Conservation (phyloP, 2,797 vertebrate genomes). For the Ibycter americanus region DNA sequence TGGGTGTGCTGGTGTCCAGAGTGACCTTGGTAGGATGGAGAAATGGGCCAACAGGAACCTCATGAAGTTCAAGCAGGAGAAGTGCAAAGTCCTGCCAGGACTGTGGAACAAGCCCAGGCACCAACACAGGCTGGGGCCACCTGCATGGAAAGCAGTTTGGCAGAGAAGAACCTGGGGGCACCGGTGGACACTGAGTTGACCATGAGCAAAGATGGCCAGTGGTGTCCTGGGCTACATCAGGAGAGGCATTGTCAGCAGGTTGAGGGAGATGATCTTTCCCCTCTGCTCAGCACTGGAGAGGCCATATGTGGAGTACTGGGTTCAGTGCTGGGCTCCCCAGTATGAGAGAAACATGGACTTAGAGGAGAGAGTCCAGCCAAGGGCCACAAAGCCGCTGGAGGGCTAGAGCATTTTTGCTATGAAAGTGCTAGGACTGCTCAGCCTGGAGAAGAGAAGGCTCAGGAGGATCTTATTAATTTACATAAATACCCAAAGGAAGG, state of each 20-base stretch:
- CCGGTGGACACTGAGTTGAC: not conserved
- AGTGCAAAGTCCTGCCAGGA: not conserved
- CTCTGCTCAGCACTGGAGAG: not conserved
- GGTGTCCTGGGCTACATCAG: not conserved
- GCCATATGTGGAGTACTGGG: no score
- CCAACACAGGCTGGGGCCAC: not conserved
- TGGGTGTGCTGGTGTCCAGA: not conserved
- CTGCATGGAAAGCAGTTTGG: rapidly evolving
- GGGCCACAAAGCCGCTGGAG: no score
- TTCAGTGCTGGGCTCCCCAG: no score
- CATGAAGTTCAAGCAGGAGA: not conserved
- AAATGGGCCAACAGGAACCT: not conserved
- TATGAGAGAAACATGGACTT: no score
- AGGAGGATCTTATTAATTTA: no score
- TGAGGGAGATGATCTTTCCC: not conserved
- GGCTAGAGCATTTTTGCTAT: no score
- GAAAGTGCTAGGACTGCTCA: no score
- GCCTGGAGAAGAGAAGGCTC: no score
- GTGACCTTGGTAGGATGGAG: not conserved
- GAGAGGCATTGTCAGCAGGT: not conserved
- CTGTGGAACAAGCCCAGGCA: not conserved
- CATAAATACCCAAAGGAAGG: no score
- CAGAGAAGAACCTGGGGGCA: not conserved
- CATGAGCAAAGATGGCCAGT: not conserved
- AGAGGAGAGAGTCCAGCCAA: no score